Conservation (phyloP, 2,888 invertebrate genomes). For the Zele albiditarsus region DNA sequence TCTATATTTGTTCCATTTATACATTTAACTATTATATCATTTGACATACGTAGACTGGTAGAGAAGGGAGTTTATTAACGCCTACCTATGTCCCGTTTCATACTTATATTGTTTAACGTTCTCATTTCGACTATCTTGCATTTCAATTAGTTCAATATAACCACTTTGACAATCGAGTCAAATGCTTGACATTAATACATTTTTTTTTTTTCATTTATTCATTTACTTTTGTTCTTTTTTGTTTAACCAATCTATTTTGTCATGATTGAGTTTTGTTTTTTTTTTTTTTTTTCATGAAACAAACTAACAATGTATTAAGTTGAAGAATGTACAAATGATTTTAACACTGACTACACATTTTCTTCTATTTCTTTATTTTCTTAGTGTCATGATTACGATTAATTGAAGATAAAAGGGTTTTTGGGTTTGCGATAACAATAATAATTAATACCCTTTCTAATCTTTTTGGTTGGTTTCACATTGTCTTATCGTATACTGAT, state of each 20-base stretch:
- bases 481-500: neutral
- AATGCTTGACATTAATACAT: neutral
- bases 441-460: slow-evolving; percentile 4
- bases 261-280: neutral
- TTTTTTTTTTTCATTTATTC: neutral
- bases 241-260: too few relatives aligned
- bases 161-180: neutral
- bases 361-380: neutral
- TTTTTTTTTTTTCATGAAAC: neutral
- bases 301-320: neutral
- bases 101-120: neutral
- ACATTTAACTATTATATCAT: neutral
- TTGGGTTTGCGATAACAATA: neutral
- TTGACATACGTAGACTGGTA: neutral
- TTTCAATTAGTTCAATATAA: neutral
- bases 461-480: neutral
- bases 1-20: neutral
- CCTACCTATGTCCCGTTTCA: slow-evolving; percentile 7
- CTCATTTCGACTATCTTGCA: neutral
- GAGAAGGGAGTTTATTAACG: neutral
- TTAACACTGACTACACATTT: too few relatives aligned
- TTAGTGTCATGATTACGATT: neutral
- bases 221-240: neutral
- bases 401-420: neutral
- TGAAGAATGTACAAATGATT: too few relatives aligned